Conservation (phyloP, 1,140 invertebrate species). For the Halyomorpha halys region DNA sequence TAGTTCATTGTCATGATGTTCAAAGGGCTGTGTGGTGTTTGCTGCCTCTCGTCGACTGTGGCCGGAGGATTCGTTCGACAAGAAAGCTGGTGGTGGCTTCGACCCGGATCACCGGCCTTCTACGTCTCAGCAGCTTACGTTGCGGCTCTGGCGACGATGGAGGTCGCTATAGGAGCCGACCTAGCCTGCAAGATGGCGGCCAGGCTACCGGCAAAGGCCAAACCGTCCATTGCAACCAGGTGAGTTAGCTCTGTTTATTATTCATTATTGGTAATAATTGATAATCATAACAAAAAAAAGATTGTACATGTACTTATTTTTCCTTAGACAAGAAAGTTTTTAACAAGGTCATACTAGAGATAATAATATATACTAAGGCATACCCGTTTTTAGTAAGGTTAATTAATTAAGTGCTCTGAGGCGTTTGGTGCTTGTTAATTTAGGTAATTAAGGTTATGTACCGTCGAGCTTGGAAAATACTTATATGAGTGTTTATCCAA, state of each 20-base stretch:
- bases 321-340: too few relatives aligned
- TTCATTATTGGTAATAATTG: too few relatives aligned
- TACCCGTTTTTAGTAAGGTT: too few relatives aligned
- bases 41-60: slow-evolving; percentile 45
- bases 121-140: slow-evolving; percentile 46
- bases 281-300: too few relatives aligned
- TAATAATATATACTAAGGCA: too few relatives aligned
- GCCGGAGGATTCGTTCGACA: slow-evolving; percentile 43
- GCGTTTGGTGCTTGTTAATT: too few relatives aligned
- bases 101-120: slow-evolving; percentile 42
- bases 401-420: too few relatives aligned
- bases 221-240: slow-evolving; percentile 23
- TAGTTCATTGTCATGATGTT: slow-evolving; percentile 13
- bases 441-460: too few relatives aligned
- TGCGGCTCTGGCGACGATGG: slow-evolving; percentile 42
- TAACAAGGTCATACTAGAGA: too few relatives aligned
- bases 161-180: slow-evolving; percentile 42
- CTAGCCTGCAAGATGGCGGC: slow-evolving; percentile 36
- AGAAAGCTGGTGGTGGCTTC: slow-evolving; percentile 46
- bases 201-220: slow-evolving; percentile 7
- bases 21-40: slow-evolving; percentile 44
- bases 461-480: too few relatives aligned
- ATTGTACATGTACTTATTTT: too few relatives aligned
- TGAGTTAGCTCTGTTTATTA: background rate
- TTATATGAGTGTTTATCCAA: too few relatives aligned